Conservation (phyloP, 2,113 vertebrate species). For the Thomomys bottae region DNA sequence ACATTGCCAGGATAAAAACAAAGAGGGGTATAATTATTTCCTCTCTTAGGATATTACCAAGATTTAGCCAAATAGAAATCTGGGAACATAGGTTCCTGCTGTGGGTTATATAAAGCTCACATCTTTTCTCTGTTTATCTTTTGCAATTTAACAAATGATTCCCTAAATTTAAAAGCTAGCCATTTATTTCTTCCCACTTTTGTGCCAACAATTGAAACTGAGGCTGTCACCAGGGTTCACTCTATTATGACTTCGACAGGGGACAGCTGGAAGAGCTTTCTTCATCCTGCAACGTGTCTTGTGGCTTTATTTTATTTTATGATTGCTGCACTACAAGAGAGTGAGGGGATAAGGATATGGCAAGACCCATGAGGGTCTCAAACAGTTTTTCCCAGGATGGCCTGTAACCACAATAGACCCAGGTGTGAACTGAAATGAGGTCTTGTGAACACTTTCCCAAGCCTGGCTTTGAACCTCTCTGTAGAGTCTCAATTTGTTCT, state of each 20-base stretch:
- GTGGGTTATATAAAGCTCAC: not conserved
- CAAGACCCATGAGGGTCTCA: not conserved
- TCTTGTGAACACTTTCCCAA: too few species aligned
- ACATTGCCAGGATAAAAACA: not conserved
- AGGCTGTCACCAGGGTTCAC: not conserved
- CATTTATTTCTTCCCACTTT: not conserved
- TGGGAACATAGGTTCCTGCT: not conserved
- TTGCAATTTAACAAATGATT: not conserved
- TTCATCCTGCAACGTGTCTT: not conserved
- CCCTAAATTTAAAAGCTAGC: not conserved
- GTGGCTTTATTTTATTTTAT: not conserved
- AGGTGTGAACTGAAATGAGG: too few species aligned
- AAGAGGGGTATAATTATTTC: not conserved
- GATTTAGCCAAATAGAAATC: not conserved
- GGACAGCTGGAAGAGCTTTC: not conserved
- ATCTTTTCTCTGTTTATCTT: not conserved
- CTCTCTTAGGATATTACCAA: not conserved
- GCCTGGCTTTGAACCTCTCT: too few species aligned
- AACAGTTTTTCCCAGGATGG: not conserved
- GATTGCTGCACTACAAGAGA: not conserved
- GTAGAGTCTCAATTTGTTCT: too few species aligned
- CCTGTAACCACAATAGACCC: too few species aligned
- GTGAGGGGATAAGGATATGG: not conserved
- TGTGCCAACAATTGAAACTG: not conserved
- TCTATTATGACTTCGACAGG: not conserved